Conservation (phyloP, 2,888 invertebrate genomes). For the Cheilosia urbana region DNA sequence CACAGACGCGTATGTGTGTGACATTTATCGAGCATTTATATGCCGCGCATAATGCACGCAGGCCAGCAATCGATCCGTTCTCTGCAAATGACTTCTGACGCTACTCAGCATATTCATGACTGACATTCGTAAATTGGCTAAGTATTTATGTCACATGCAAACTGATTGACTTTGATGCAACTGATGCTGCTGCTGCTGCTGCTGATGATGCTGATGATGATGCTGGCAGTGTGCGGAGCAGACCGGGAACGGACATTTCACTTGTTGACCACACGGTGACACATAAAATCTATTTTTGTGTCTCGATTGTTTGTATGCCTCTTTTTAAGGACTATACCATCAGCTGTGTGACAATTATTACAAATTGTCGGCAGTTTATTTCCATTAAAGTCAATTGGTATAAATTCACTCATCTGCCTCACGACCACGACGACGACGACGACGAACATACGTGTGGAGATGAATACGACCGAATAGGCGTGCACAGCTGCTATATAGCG, state of each 20-base stretch:
- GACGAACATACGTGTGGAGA: constrained; percentile 7
- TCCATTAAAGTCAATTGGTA: constrained; percentile 80
- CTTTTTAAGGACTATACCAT: constrained; percentile 36
- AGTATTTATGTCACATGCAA: constrained; percentile 75
- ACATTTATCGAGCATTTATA: neutral
- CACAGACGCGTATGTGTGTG: constrained; percentile 1
- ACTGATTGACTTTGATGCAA: constrained; percentile 71
- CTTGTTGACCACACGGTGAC: constrained; percentile 66
- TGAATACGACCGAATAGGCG: constrained; percentile 38
- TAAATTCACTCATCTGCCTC: constrained; percentile 77
- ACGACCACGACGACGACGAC: neutral
- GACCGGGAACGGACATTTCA: constrained; percentile 28
- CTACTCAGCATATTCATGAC: constrained; percentile 59
- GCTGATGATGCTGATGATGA: constrained; percentile 10
- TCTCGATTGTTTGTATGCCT: constrained; percentile 7
- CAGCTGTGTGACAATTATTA: constrained; percentile 75
- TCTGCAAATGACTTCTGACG: constrained; percentile 65
- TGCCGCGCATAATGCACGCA: constrained; percentile 19
- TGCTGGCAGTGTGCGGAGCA: constrained; percentile 6
- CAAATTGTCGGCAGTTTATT: constrained; percentile 77
- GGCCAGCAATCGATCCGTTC: constrained; percentile 63
- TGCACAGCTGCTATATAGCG: neutral
- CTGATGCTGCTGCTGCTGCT: constrained; percentile 26
- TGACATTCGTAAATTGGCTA: constrained; percentile 65
- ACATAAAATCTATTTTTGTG: constrained; percentile 59